phyloP scores from a whole-genome alignment of 2,888 invertebrate species.

The Cistogaster globosa region DNA sequence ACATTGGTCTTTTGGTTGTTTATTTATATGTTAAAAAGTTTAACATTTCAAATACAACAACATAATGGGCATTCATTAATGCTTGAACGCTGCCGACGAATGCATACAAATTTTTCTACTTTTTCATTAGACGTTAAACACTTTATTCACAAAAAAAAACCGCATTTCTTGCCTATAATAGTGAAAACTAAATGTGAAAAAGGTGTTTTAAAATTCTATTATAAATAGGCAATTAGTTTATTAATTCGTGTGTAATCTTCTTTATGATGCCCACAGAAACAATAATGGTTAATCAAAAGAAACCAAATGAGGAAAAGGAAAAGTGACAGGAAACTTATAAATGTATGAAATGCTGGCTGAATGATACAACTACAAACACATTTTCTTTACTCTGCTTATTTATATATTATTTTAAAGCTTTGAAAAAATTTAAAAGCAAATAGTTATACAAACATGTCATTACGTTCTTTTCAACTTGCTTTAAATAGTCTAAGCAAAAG shows the following conservation, averaged over 20 bases:
- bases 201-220: not conserved
- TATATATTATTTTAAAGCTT: not conserved
- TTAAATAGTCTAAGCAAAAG: slow-evolving; percentile 11
- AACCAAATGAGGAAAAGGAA: not conserved
- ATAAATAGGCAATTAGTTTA: slow-evolving; percentile 58
- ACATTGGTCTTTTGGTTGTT: no score
- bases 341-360: not conserved
- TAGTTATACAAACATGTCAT: slow-evolving; percentile 40
- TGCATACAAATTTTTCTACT: no score
- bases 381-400: not conserved
- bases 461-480: slow-evolving; percentile 48
- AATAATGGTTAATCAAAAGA: not conserved
- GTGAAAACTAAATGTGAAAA: not conserved
- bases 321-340: not conserved
- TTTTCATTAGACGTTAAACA: no score
- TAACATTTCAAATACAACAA: no score
- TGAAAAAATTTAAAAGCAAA: slow-evolving; percentile 22
- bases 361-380: not conserved
- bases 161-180: no score
- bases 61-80: no score
- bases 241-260: slow-evolving; percentile 30
- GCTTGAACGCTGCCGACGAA: no score
- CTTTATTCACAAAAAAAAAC: no score
- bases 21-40: no score
- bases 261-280: slow-evolving; percentile 1